Base-by-base conservation (phyloP, 1,140 invertebrate genomes). In the Planococcus citri region DNA sequence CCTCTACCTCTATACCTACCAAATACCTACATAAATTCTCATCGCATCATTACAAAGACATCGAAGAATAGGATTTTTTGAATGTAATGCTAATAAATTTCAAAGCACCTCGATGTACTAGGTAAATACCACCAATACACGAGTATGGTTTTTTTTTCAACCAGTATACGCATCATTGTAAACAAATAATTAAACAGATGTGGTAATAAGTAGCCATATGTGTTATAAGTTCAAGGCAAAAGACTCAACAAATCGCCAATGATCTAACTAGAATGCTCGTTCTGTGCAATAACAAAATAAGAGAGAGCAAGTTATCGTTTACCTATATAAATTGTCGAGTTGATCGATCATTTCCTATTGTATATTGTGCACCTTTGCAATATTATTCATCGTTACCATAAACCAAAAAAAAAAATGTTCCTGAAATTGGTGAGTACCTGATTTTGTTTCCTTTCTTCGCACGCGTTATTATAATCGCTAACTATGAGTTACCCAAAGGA, bases 381-480 rank as follows among this genome's bases (percentile, higher is more conserved):
- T n/a, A 51, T 17, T 51, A 9, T n/a, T 51, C 17, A 51, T 51
- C 3, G 41, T 51, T 51, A 51, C 17, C 33, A 37, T 14, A n/a
- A n/a, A n/a, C n/a, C n/a, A n/a, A n/a, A n/a, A n/a, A n/a, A n/a
- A 51, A 51, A 51, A 51, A 51, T 51, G 41, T 51, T 51, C 41
- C 41, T 51, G 6, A 51, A 51, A n/a, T 51, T 51, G 41, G 41
- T 51, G 17, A 51, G 41, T 51, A 51, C 41, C 10, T 51, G n/a
- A n/a, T n/a, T n/a, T n/a, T n/a, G n/a, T 51, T 51, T 51, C 10
- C 3, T 20, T 14, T 51, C 3, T n/a, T 51, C 6, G 17, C n/a
- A 9, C 41, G 41, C 6, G 6, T 51, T n/a, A n/a, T n/a, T n/a
- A n/a, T 33, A 33, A 33, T 33, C 12, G 41, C 41, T 51, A 51